Evolutionary conservation across 2,797 vertebrate species (phyloP), one percentile per base, ranked within the genome.

Genomic region (Eospalax fontanierii): DNA sequence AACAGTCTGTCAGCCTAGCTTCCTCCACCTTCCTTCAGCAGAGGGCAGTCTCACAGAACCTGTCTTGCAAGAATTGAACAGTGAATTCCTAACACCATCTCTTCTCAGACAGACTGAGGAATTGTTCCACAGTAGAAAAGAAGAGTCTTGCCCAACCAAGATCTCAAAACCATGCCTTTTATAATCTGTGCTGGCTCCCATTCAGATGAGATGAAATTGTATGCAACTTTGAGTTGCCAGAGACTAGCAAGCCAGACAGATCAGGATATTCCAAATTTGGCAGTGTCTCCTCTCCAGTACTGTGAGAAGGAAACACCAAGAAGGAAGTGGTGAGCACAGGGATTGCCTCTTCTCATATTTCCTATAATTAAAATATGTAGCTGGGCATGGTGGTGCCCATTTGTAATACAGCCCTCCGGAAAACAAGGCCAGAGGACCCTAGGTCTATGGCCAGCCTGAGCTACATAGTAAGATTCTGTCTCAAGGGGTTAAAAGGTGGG

Each of bases 91-190:
- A 66, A 57, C 30, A 33, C 22, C n/a, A 21, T 59, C 73, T 86
- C 15, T 89, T 85, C 68, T 90, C 66, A 86, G 0, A n/a, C 4
- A 84, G 74, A n/a, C n/a, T n/a, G n/a, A 80, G 91, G 30, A 50
- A 93, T 43, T 78, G 40, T 43, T 43, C 21, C 43, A 40, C 50
- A 70, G 59, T 15, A 38, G 43, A n/a, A n/a, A n/a, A n/a, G n/a
- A n/a, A n/a, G n/a, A 21, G 21, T 78, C 28, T 78, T 89, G 16
- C n/a, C 91, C 83, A n/a, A n/a, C n/a, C n/a, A 94, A 88, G 68
- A 38, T 92, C 86, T 88, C 57, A 76, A 65, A 28, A 81, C 26
- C 40, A 28, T 65, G 6, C 18, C 81, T 24, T 50, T 95, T 88
- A 73, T 19, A 57, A 65, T 73, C 28, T 28, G 1, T 61, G 3